Evolutionary conservation across 2,113 vertebrate genomes (phyloP).

Genomic region (Empidonax alnorum): DNA sequence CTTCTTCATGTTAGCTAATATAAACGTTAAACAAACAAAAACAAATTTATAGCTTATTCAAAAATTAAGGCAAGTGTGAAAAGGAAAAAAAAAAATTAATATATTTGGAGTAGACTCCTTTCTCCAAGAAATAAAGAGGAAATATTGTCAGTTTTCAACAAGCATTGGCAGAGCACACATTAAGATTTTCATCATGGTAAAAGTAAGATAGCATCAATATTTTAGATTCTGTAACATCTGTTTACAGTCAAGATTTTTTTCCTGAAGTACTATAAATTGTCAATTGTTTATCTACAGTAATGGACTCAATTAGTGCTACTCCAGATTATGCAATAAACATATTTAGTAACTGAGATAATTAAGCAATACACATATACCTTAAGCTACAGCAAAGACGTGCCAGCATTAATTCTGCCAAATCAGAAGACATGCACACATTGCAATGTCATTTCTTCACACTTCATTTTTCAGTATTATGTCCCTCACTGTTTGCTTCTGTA

Average conservation of each 20-base stretch:
- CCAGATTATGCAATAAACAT: slow-evolving; percentile 29
- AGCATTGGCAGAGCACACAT: not conserved
- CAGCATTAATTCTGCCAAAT: slow-evolving; percentile 50
- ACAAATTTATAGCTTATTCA: not conserved
- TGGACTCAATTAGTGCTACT: slow-evolving; percentile 50
- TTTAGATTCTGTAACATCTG: slow-evolving; percentile 43
- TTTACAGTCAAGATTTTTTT: slow-evolving; percentile 50
- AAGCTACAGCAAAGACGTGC: slow-evolving; percentile 29
- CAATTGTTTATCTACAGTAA: slow-evolving; percentile 63
- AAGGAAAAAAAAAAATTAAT: not conserved
- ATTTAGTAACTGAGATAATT: slow-evolving; percentile 63
- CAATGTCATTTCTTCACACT: not conserved
- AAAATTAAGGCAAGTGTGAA: not conserved
- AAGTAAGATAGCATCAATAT: slow-evolving; percentile 27
- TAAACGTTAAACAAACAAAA: not conserved
- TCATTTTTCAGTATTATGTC: not conserved
- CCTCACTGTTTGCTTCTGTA: not conserved
- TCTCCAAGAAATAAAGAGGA: not conserved
- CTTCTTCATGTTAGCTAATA: not conserved
- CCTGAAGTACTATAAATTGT: slow-evolving; percentile 47
- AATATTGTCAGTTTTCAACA: not conserved
- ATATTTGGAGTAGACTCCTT: not conserved
- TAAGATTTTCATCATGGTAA: not conserved
- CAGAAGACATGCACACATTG: not conserved
- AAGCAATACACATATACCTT: slow-evolving; percentile 56